phyloP scores from a whole-genome alignment of 1,140 invertebrate genomes.

The Aphis gossypii region DNA sequence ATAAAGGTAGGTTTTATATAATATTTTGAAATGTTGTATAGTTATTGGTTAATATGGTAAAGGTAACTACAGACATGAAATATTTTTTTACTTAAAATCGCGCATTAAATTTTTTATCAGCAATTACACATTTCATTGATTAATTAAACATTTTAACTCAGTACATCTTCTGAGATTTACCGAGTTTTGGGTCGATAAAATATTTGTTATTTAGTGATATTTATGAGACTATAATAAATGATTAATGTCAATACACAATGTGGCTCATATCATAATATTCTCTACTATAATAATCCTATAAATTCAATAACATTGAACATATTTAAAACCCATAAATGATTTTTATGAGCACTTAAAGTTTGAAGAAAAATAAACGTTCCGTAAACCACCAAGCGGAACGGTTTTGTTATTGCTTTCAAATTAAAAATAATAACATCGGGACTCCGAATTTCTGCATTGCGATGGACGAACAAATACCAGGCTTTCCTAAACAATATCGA shows the following conservation, averaged over 20 bases:
- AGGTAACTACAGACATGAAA: not conserved
- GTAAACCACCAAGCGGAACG: not conserved
- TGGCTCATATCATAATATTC: not conserved
- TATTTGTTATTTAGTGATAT: too few species aligned
- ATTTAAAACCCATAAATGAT: not conserved
- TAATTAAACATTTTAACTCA: too few species aligned
- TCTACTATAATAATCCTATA: not conserved
- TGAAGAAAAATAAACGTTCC: not conserved
- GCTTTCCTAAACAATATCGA: not conserved
- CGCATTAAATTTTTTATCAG: not conserved
- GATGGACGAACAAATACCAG: not conserved
- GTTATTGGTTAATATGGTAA: not conserved
- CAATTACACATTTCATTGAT: too few species aligned
- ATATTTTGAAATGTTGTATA: not conserved
- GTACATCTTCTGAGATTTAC: not conserved
- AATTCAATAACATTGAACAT: not conserved
- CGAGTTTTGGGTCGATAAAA: not conserved
- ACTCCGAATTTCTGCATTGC: not conserved
- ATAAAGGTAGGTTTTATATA: not conserved
- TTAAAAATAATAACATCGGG: not conserved
- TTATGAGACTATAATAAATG: too few species aligned
- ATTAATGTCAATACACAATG: not conserved
- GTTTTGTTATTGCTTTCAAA: not conserved
- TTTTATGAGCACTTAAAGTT: constrained; percentile 5
- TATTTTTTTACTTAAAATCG: not conserved